These are phyloP conservation scores for Stegophylla sp. DNA, from an alignment of 2,888 invertebrate genomes.

Conservation along the genomic window DNA sequence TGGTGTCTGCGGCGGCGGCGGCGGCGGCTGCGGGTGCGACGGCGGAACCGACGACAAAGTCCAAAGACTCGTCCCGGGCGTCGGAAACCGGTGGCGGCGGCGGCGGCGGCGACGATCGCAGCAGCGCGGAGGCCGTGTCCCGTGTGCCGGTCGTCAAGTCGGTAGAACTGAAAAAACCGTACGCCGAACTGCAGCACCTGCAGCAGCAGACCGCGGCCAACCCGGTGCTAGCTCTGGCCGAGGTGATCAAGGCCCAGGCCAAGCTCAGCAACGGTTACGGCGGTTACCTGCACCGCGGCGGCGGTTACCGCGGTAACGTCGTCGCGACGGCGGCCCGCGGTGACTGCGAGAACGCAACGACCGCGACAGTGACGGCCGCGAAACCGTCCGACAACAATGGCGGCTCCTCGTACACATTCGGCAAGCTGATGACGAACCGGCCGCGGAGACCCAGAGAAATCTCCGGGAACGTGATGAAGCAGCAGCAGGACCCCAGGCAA, in stretches of 20 bases:
- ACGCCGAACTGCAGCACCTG: constrained; percentile 62
- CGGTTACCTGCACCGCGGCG: constrained; percentile 1
- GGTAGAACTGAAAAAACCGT: constrained; percentile 68
- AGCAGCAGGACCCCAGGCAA: constrained; percentile 75
- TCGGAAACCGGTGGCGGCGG: too few species aligned
- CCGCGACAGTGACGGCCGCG: neutral
- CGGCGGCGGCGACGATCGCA: neutral
- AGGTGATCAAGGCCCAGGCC: constrained; percentile 41
- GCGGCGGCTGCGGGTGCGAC: neutral
- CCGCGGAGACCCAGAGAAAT: constrained; percentile 57
- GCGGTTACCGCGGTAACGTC: neutral
- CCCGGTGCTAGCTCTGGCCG: constrained; percentile 28
- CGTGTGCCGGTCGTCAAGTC: constrained; percentile 67
- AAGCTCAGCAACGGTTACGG: constrained; percentile 45
- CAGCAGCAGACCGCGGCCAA: too few species aligned
- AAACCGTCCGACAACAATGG: neutral
- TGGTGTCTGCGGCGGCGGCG: neutral
- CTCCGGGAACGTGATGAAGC: constrained; percentile 62
- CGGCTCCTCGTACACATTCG: neutral
- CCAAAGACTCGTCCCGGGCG: neutral
- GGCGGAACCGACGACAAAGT: constrained; percentile 62
- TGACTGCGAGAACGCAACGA: neutral
- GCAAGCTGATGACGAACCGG: constrained; percentile 14
- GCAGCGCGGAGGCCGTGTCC: constrained; percentile 64
- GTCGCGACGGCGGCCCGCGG: neutral